Conservation (phyloP, 35 echinoderm and acorn worm genomes). For the Amphiura filiformis region DNA sequence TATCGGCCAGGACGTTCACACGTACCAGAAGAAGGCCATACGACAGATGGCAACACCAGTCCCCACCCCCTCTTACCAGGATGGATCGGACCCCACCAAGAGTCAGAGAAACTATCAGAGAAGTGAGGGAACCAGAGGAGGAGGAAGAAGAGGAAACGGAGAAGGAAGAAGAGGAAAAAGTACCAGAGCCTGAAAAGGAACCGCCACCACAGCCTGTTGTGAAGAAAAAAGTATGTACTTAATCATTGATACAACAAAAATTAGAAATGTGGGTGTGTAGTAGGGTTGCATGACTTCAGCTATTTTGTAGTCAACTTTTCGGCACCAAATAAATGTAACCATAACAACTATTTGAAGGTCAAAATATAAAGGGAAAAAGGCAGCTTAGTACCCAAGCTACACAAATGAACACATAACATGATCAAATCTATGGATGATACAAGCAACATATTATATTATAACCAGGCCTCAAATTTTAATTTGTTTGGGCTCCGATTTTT, state of each 20-base stretch:
- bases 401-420: no score
- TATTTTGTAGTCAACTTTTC: no score
- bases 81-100: slow-evolving; percentile 35
- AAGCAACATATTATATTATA: no score
- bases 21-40: slow-evolving; percentile 65
- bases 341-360: no score
- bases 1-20: slow-evolving; percentile 42
- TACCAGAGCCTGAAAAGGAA: neutral
- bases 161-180: slow-evolving; percentile 26
- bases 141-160: slow-evolving; percentile 42
- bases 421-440: no score
- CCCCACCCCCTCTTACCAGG: slow-evolving; percentile 9
- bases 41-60: slow-evolving; percentile 43
- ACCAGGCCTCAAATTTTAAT: no score
- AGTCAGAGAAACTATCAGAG: slow-evolving; percentile 22
- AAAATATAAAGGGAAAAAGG: no score
- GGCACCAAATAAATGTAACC: no score
- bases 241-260: neutral
- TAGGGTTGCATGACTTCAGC: no score
- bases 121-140: slow-evolving; percentile 45
- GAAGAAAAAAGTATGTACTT: slow-evolving; percentile 29
- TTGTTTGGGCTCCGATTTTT: no score
- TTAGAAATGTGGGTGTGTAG: no score
- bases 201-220: neutral
- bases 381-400: no score